These are phyloP conservation scores for Scortum barcoo DNA, from an alignment of 2,113 vertebrate genomes.

Conservation along the genomic window DNA sequence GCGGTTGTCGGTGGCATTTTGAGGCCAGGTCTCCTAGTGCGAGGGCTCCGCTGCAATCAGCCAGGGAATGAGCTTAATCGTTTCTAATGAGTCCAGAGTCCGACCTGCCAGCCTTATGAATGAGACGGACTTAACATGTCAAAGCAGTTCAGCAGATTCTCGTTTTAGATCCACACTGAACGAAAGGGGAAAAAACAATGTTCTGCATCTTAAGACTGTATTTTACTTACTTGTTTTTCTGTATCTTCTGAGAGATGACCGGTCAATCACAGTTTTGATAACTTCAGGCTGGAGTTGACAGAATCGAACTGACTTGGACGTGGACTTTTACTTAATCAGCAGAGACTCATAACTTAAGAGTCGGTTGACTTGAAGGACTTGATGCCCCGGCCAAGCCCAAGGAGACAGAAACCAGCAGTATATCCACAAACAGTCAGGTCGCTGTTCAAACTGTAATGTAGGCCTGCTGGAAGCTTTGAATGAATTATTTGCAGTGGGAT, in stretches of 20 bases:
- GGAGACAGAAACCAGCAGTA: not conserved
- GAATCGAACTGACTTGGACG: not conserved
- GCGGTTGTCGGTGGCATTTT: conserved; percentile 38
- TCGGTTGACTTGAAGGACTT: not conserved
- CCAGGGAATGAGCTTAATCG: conserved; percentile 62
- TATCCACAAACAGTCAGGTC: not conserved
- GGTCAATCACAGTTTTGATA: not conserved
- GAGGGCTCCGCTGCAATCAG: conserved; percentile 45
- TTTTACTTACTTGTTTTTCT: not conserved
- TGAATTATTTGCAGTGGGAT: not conserved
- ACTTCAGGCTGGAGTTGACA: not conserved
- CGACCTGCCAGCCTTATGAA: conserved; percentile 29
- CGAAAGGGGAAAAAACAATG: not conserved
- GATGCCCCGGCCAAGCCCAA: not conserved
- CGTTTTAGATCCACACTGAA: not conserved
- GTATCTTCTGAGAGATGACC: not conserved
- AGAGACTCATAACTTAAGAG: not conserved
- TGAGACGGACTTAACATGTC: conserved; percentile 32
- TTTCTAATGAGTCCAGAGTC: conserved; percentile 62
- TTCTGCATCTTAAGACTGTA: too few species aligned
- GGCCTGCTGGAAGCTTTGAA: not conserved
- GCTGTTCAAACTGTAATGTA: not conserved
- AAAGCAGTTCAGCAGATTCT: conserved; percentile 31
- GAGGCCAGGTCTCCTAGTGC: conserved; percentile 46
- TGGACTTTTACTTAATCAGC: not conserved